These are phyloP conservation scores for Thryonomys swinderianus DNA, from an alignment of 2,113 vertebrate genomes.

Conservation along the genomic window DNA sequence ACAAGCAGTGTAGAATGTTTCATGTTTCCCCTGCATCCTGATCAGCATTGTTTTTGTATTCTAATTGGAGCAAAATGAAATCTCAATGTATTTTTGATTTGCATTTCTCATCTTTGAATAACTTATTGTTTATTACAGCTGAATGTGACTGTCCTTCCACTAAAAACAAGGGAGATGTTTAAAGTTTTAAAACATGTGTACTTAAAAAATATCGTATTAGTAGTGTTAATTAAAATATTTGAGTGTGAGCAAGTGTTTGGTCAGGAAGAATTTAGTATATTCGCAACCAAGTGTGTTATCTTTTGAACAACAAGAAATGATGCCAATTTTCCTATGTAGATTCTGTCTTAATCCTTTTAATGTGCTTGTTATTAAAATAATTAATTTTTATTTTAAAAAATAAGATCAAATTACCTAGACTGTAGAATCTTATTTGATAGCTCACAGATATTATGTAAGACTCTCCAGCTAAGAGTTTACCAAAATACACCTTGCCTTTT, in stretches of 20 bases:
- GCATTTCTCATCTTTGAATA: not conserved
- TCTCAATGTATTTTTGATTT: not conserved
- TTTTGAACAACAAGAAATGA: constrained; percentile 1
- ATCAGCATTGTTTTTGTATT: not conserved
- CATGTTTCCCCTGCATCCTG: not conserved
- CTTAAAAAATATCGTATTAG: not conserved
- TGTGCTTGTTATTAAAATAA: not conserved
- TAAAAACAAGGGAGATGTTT: not conserved
- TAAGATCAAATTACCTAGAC: not conserved
- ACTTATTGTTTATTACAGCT: not conserved
- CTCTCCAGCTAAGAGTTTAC: not conserved
- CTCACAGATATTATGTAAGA: not conserved
- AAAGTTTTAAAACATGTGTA: not conserved
- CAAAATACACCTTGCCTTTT: not conserved
- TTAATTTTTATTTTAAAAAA: constrained; percentile 40
- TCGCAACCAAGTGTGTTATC: not conserved
- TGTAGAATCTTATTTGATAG: not conserved
- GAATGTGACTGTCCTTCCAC: not conserved
- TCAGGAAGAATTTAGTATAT: not conserved
- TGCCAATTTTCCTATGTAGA: not conserved
- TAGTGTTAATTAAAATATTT: constrained; percentile 28
- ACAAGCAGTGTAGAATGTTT: not conserved
- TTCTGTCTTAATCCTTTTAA: not conserved
- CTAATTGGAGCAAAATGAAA: not conserved
- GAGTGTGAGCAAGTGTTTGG: not conserved